phyloP scores from a whole-genome alignment of 2,797 vertebrate species.

The Sebastes iracundus region DNA sequence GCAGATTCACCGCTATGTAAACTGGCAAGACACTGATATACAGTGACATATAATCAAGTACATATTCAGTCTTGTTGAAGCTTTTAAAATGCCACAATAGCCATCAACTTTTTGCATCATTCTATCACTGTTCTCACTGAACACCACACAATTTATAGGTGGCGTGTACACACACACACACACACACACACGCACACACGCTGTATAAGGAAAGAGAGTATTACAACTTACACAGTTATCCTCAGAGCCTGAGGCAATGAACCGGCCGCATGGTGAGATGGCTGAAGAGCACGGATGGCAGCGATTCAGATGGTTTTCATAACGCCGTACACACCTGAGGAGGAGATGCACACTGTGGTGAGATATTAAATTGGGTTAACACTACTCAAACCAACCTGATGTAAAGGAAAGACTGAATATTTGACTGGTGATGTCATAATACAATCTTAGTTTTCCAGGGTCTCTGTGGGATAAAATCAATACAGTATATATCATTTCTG shows the following conservation, averaged over 20 bases:
- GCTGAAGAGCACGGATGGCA: slow-evolving; percentile 85
- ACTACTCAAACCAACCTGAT: not conserved
- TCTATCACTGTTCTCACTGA: not conserved
- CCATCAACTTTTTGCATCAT: not conserved
- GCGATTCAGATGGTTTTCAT: slow-evolving; percentile 85
- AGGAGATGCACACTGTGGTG: slow-evolving; percentile 1
- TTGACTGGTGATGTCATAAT: not conserved
- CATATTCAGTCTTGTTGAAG: not conserved
- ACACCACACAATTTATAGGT: not conserved
- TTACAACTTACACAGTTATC: slow-evolving; percentile 87
- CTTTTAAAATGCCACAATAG: not conserved
- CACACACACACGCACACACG: not conserved
- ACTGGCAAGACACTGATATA: not conserved
- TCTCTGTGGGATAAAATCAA: not conserved
- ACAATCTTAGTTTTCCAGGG: not conserved
- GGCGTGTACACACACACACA: not conserved
- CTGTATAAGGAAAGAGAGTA: not conserved
- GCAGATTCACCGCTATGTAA: not conserved
- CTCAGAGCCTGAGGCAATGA: slow-evolving; percentile 89
- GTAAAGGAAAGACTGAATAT: not conserved
- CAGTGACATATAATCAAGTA: not conserved
- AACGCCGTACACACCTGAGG: slow-evolving; percentile 89
- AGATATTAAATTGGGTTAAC: not conserved
- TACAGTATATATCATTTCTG: not conserved
- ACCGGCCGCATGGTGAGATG: slow-evolving; percentile 89